These are phyloP conservation scores for Sebastes fasciatus DNA, from an alignment of 2,113 vertebrate species.

Conservation along the genomic window DNA sequence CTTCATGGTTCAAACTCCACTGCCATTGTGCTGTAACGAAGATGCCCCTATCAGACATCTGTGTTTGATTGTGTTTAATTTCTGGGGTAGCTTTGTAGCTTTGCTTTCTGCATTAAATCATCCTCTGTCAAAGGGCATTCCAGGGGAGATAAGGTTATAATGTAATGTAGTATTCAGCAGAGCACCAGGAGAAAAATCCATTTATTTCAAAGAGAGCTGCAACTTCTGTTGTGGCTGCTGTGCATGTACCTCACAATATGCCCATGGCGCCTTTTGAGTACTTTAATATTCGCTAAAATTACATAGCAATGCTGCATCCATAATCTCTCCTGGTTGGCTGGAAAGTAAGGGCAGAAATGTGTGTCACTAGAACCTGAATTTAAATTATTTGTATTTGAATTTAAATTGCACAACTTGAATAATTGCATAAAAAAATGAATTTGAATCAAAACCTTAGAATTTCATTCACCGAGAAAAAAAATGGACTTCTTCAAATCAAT, in stretches of 20 bases:
- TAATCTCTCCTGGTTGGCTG: conserved; percentile 20
- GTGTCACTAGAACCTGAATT: neutral
- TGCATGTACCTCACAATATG: conserved; percentile 14
- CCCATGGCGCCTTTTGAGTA: conserved; percentile 1
- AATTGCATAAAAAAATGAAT: neutral
- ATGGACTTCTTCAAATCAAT: too few relatives aligned
- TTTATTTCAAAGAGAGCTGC: conserved; percentile 44
- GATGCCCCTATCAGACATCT: conserved; percentile 43
- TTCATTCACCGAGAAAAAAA: too few relatives aligned
- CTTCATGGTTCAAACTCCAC: conserved; percentile 21
- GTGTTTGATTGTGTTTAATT: conserved; percentile 62
- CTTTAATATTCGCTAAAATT: conserved; percentile 42
- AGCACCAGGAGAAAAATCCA: conserved; percentile 41
- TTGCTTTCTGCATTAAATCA: conserved; percentile 57
- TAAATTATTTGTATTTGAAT: neutral
- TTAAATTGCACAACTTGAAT: neutral
- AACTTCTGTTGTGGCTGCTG: conserved; percentile 24
- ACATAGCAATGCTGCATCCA: conserved; percentile 24
- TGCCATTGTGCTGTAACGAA: conserved; percentile 42
- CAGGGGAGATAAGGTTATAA: conserved; percentile 48
- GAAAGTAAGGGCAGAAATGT: neutral
- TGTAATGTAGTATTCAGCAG: conserved; percentile 52
- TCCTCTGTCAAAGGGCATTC: conserved; percentile 38
- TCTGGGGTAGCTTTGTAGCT: conserved; percentile 48
- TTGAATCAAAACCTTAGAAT: neutral